Percentiles rank a stretch among this genome's conserved stretches.
Conservation (phyloP, 2,888 invertebrate genomes). For the Pseudoips prasinana region DNA sequence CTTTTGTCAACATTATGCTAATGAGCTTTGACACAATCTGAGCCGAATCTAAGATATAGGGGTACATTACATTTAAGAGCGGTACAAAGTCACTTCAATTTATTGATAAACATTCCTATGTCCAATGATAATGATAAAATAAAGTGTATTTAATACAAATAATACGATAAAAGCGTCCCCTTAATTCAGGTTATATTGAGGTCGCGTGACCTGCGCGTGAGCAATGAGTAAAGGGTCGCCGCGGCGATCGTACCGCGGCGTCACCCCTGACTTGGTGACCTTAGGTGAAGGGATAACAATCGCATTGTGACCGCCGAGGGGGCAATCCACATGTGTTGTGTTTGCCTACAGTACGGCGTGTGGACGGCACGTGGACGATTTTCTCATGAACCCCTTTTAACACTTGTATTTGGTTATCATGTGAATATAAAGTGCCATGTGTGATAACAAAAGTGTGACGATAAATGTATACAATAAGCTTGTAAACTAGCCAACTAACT, state of each 20-base stretch:
- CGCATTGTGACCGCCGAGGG: slow-evolving; percentile 54
- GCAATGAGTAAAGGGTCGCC: slow-evolving; percentile 31
- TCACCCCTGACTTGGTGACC: slow-evolving; percentile 69
- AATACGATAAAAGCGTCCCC: slow-evolving; percentile 4
- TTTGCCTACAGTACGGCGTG: slow-evolving; percentile 61
- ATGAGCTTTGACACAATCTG: slow-evolving; percentile 56
- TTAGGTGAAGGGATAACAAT: slow-evolving; percentile 60
- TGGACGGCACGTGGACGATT: slow-evolving; percentile 67
- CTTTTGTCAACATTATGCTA: slow-evolving; percentile 71
- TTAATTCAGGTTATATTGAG: slow-evolving; percentile 33
- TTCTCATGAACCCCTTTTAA: slow-evolving; percentile 48
- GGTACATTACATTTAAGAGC: slow-evolving; percentile 25
- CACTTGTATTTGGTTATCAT: slow-evolving; percentile 36
- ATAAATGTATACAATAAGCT: slow-evolving; percentile 4
- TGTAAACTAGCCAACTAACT: too few species aligned
- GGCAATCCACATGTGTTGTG: slow-evolving; percentile 59
- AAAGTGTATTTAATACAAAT: background rate
- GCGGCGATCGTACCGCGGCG: slow-evolving; percentile 33
- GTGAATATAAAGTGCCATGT: slow-evolving; percentile 17
- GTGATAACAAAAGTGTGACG: slow-evolving; percentile 15
- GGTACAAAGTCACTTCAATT: slow-evolving; percentile 15
- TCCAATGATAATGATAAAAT: slow-evolving; percentile 3
- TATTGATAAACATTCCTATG: slow-evolving; percentile 5
- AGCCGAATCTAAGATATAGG: slow-evolving; percentile 46
- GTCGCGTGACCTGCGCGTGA: slow-evolving; percentile 54